Base-by-base conservation (phyloP, 1,140 invertebrate species). In the Papilio xuthus region DNA sequence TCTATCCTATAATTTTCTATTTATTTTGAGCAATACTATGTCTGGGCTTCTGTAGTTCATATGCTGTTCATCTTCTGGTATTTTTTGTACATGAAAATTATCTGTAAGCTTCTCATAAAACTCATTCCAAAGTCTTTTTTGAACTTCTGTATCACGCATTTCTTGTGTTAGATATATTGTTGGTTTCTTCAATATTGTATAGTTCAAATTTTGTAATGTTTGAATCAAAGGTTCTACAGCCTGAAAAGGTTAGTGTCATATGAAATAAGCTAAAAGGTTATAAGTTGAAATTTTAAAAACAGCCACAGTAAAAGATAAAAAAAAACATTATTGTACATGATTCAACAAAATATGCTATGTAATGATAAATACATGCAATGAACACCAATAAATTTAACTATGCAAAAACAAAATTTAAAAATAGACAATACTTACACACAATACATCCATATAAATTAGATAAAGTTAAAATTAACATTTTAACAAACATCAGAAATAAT, bases 91-190 rank as follows among this genome's bases (percentile, higher is more conserved):
- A 81, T 90, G 83, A 85, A 95, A 96, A 83, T 85, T 88, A 70
- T 94, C 89, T 37, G 88, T 86, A 7, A 95, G 80, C 80, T 93
- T 90, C 53, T 88, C 85, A 82, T 94, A 88, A 88, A 96, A 96
- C 71, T 89, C 82, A 77, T 93, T 88, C 95, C 95, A 96, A 77
- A 95, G 83, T 71, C 84, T 82, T 81, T 94, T 92, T 87, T 96
- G 95, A 80, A 93, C 89, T 70, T 95, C 94, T 42, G 94, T 94
- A 81, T 95, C 95, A 82, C 95, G 91, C 82, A 95, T 80, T 88
- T 96, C 95, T 90, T 96, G 95, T 76, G 94, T 94, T 74, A 96
- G 86, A 81, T 91, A 93, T 80, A 93, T 90, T 15, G 86, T 86
- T 63, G 95, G 92, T 76, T 94, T 94, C 82, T 93, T 91, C 77